Percentiles rank a stretch among this genome's conserved stretches.
Evolutionary conservation across 2,888 invertebrate species (phyloP).

Genomic region (Orthonevra nobilis): DNA sequence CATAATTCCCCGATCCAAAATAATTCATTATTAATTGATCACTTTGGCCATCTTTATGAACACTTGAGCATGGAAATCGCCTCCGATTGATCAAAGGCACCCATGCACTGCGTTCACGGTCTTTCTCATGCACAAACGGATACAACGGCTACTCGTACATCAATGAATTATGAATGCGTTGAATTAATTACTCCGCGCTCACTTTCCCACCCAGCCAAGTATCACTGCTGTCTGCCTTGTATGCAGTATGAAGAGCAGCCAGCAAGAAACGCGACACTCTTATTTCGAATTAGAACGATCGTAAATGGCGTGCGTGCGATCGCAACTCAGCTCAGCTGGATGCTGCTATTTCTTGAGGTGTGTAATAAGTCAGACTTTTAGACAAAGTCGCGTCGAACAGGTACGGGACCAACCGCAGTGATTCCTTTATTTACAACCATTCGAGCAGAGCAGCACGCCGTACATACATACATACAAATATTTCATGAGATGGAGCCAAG

Average conservation of each 20-base stretch:
- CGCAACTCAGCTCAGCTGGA: constrained; percentile 48
- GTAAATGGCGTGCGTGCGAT: constrained; percentile 32
- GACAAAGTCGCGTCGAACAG: constrained; percentile 50
- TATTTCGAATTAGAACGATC: constrained; percentile 50
- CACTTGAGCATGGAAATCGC: constrained; percentile 65
- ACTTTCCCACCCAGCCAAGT: constrained; percentile 28
- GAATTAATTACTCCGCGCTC: constrained; percentile 61
- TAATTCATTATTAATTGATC: constrained; percentile 68
- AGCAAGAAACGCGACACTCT: constrained; percentile 5
- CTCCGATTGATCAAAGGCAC: constrained; percentile 62
- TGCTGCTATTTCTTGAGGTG: constrained; percentile 51
- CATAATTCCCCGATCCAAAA: constrained; percentile 66
- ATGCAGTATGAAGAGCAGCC: not conserved
- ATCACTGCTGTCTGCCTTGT: no score
- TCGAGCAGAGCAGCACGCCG: constrained; percentile 26
- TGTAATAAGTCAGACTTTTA: constrained; percentile 66
- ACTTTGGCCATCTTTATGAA: constrained; percentile 62
- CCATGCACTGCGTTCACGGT: constrained; percentile 9
- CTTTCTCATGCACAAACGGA: not conserved
- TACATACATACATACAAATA: no score
- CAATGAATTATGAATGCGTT: constrained; percentile 68
- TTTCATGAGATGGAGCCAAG: constrained; percentile 37
- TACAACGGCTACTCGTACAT: constrained; percentile 32
- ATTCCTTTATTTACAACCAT: constrained; percentile 58
- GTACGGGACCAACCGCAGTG: constrained; percentile 63